A percentile compares a stretch with the other conserved stretches of the same genome.
Conservation (phyloP, 2,888 invertebrate genomes). For the Agrotis ipsilon region DNA sequence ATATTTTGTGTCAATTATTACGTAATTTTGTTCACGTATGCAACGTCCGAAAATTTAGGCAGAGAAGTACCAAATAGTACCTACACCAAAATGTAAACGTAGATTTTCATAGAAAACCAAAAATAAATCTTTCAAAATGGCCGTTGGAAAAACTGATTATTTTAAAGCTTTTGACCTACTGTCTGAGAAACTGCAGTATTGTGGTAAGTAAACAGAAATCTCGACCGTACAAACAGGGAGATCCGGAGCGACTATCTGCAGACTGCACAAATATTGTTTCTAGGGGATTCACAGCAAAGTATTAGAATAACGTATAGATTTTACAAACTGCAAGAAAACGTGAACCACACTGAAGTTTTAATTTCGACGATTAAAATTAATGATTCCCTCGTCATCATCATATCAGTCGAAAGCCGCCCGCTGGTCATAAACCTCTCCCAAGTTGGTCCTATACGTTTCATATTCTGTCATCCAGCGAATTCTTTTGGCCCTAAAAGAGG, state of each 20-base stretch:
- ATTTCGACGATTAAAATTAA: background rate
- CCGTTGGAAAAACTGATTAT: background rate
- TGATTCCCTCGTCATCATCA: background rate
- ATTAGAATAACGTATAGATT: background rate
- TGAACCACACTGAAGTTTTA: background rate
- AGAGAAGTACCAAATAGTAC: too few relatives aligned
- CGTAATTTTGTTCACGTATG: too few relatives aligned
- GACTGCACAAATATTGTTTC: constrained; percentile 17
- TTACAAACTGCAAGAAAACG: background rate
- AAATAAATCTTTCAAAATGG: too few relatives aligned
- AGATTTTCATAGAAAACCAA: too few relatives aligned
- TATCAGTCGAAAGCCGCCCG: too few relatives aligned
- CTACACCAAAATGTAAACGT: too few relatives aligned
- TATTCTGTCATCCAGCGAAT: background rate
- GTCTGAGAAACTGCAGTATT: constrained; percentile 5
- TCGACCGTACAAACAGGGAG: constrained; percentile 10
- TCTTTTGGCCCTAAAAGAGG: background rate
- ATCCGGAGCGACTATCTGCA: constrained; percentile 3
- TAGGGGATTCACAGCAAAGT: background rate
- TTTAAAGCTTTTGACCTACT: background rate
- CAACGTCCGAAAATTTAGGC: too few relatives aligned
- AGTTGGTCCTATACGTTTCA: too few relatives aligned
- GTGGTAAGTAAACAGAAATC: constrained; percentile 23
- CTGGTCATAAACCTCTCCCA: background rate
- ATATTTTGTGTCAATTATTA: background rate